Conservation (phyloP, 2,113 vertebrate species). For the Mastomys coucha region DNA sequence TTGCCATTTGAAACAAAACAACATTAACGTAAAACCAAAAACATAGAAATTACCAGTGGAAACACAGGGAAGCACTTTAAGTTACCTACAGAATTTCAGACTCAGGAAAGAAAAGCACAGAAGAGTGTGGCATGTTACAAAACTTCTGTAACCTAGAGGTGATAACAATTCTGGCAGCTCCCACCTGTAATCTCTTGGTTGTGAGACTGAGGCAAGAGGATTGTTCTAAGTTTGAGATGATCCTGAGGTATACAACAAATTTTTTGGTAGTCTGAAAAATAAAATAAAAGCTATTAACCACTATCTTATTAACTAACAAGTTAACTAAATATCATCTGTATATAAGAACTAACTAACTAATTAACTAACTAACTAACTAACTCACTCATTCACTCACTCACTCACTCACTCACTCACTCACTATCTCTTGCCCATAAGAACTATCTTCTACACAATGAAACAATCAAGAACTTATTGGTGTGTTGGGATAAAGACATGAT, state of each 20-base stretch:
- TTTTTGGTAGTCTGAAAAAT: background rate
- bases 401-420: too few species aligned
- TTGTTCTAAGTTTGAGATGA: background rate
- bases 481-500: too few species aligned
- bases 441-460: background rate
- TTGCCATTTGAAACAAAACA: background rate
- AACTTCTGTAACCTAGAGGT: background rate
- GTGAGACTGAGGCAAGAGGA: background rate
- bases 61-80: background rate
- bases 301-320: background rate
- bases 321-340: background rate
- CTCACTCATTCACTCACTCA: too few species aligned
- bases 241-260: background rate
- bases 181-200: background rate
- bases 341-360: background rate
- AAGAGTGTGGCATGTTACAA: background rate
- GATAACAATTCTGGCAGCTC: background rate
- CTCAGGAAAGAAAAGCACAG: too few species aligned
- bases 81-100: too few species aligned
- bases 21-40: background rate
- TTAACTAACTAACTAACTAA: background rate
- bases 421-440: too few species aligned
- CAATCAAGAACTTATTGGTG: too few species aligned
- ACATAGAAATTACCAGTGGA: background rate
- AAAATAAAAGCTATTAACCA: background rate